Conservation (phyloP, 1,140 invertebrate species). For the Apis cerana region DNA sequence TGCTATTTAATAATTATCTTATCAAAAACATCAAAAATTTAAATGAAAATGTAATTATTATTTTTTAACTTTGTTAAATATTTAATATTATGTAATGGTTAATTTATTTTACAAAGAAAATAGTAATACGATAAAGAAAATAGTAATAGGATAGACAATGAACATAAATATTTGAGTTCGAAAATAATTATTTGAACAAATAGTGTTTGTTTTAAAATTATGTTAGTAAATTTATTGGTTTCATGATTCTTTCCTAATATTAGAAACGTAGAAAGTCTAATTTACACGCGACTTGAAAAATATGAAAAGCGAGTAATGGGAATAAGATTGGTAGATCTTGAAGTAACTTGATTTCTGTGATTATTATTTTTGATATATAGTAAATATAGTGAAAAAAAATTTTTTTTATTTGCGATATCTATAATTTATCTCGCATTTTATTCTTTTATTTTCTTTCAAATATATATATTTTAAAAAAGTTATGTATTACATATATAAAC, state of each 20-base stretch:
- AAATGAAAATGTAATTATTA: too few species aligned
- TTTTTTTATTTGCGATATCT: not conserved
- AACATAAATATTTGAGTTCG: not conserved
- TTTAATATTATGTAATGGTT: too few species aligned
- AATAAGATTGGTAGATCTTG: slow-evolving; percentile 29
- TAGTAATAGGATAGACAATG: not conserved
- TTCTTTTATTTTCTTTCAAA: not conserved
- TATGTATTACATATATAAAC: too few species aligned
- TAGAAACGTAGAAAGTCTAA: slow-evolving; percentile 35
- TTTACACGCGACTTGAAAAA: slow-evolving; percentile 11
- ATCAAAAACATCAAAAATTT: too few species aligned
- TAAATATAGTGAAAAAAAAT: not conserved
- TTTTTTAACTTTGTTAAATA: too few species aligned
- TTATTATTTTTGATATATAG: not conserved
- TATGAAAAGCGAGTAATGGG: slow-evolving; percentile 14
- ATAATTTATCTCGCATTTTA: not conserved
- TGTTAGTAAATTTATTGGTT: slow-evolving; percentile 10
- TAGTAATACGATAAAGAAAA: not conserved
- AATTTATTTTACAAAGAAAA: too few species aligned
- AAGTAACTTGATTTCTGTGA: not conserved
- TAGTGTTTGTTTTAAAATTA: not conserved
- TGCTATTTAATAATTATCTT: too few species aligned
- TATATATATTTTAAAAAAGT: too few species aligned
- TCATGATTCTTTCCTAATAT: not conserved
- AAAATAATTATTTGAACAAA: not conserved